Percentiles rank a stretch among this genome's conserved stretches.
phyloP scores from a whole-genome alignment of 2,113 vertebrate species.

The Glaucomys volans region DNA sequence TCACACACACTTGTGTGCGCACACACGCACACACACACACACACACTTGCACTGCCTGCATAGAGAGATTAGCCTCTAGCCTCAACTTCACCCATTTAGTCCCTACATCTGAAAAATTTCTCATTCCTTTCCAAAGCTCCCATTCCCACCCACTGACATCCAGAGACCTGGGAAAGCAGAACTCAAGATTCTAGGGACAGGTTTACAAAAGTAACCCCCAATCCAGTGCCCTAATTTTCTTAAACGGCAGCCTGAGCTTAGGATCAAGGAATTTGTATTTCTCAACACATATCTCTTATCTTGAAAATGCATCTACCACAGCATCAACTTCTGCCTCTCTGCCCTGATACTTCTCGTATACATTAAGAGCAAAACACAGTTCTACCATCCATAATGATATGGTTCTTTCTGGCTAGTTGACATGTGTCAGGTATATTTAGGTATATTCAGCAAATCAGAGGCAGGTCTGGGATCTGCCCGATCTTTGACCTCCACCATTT shows the following conservation, averaged over 20 bases:
- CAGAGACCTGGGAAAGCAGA: not conserved
- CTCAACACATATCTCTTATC: not conserved
- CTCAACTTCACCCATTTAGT: not conserved
- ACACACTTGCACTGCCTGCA: conserved; percentile 36
- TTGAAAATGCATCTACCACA: not conserved
- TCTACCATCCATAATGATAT: not conserved
- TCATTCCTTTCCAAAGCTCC: not conserved
- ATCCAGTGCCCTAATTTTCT: not conserved
- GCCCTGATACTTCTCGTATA: not conserved
- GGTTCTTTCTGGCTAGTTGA: not conserved
- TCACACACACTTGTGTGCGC: conserved; percentile 15
- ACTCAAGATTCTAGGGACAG: not conserved
- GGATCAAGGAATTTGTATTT: not conserved
- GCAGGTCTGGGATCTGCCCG: not conserved
- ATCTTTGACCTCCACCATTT: not conserved
- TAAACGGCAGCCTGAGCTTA: not conserved
- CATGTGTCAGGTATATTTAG: not conserved
- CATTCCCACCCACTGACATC: not conserved
- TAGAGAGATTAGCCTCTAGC: conserved; percentile 32
- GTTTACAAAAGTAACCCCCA: not conserved
- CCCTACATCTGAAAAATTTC: not conserved
- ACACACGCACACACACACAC: conserved; percentile 34
- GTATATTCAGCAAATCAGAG: not conserved
- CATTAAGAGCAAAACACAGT: not conserved
- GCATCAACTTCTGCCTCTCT: not conserved